A percentile compares a stretch with the other conserved stretches of the same genome.
Evolutionary conservation across 2,888 invertebrate genomes (phyloP).

Genomic region (Mesorhabditis spiculigera): DNA sequence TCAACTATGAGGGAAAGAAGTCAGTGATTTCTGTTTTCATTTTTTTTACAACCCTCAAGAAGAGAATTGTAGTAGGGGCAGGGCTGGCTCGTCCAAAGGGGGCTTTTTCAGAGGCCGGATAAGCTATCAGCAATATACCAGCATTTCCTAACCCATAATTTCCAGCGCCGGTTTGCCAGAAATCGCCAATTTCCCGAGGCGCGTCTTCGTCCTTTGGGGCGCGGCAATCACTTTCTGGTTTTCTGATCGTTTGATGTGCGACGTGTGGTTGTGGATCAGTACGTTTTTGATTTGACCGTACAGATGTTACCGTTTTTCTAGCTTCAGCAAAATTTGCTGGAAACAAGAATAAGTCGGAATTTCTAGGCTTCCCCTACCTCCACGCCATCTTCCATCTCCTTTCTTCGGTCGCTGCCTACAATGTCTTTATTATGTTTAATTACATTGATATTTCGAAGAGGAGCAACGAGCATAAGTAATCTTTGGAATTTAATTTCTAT

Average conservation of each 20-base stretch:
- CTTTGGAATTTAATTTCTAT: constrained; percentile 6
- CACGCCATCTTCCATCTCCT: constrained; percentile 54
- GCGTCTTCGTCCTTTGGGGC: constrained; percentile 49
- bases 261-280: constrained; percentile 53
- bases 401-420: constrained; percentile 50
- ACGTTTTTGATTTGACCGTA: constrained; percentile 8
- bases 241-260: constrained; percentile 51
- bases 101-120: not conserved
- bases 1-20: constrained; percentile 50
- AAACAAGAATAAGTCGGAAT: not conserved
- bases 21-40: constrained; percentile 16
- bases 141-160: not conserved
- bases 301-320: not conserved
- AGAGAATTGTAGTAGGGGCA: not conserved
- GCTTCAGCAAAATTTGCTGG: no score
- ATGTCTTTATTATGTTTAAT: constrained; percentile 55
- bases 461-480: constrained; percentile 35
- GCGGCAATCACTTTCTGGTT: constrained; percentile 50
- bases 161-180: constrained; percentile 49
- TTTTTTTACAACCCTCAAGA: not conserved
- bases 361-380: constrained; percentile 48
- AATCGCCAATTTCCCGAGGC: constrained; percentile 40
- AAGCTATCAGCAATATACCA: not conserved
- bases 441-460: constrained; percentile 51
- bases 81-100: not conserved